Percentiles rank a stretch among this genome's conserved stretches.
phyloP scores from a whole-genome alignment of 2,888 invertebrate genomes.

The Ptilodon capucinus region DNA sequence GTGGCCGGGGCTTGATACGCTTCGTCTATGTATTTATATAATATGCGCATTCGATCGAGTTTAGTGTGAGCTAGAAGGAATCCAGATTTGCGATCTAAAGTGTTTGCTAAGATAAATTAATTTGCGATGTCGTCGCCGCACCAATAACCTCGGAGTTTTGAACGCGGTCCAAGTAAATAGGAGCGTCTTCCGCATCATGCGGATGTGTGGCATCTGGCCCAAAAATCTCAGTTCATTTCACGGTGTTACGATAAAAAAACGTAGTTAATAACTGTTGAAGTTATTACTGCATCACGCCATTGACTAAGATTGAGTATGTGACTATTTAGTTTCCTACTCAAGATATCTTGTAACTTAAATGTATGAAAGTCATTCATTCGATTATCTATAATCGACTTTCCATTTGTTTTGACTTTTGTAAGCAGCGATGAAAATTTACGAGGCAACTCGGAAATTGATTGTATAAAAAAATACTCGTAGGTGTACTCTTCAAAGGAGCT shows the following conservation, averaged over 20 bases:
- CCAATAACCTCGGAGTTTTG: conserved; percentile 67
- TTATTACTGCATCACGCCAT: not conserved
- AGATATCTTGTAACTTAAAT: not conserved
- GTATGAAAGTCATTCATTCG: not conserved
- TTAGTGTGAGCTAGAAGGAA: conserved; percentile 38
- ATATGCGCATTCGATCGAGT: conserved; percentile 25
- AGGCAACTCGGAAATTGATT: not conserved
- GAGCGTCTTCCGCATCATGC: conserved; percentile 61
- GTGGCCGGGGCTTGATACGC: too few species aligned
- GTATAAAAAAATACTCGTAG: conserved; percentile 10
- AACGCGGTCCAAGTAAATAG: conserved; percentile 69
- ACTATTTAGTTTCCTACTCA: not conserved
- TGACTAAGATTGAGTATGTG: not conserved
- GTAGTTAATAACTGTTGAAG: not conserved
- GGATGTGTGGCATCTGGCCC: conserved; percentile 59
- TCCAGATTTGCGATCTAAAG: conserved; percentile 28
- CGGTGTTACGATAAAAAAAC: conserved; percentile 11
- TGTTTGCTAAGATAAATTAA: conserved; percentile 47
- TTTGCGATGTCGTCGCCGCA: conserved; percentile 50
- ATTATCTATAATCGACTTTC: not conserved
- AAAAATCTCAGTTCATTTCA: conserved; percentile 45
- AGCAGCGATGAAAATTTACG: not conserved
- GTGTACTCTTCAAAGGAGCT: conserved; percentile 26
- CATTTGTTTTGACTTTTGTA: not conserved
- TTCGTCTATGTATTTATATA: not conserved